phyloP scores from a whole-genome alignment of 2,113 vertebrate species.

The Pterophyllum scalare region DNA sequence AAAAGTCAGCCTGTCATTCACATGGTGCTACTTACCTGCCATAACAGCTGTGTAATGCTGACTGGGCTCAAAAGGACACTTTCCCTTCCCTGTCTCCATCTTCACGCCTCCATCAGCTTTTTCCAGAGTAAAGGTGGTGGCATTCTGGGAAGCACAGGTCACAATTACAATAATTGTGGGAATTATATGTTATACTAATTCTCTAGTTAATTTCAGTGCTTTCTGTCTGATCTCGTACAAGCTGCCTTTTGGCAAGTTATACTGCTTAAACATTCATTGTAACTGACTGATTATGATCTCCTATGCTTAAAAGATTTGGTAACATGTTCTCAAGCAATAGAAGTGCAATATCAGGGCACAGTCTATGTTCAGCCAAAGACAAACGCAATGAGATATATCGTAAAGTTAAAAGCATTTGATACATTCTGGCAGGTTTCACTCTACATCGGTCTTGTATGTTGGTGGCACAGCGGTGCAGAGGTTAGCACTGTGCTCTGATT shows the following conservation, averaged over 20 bases:
- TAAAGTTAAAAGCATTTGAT: background rate
- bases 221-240: background rate
- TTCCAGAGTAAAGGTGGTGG: slow-evolving; percentile 82
- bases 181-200: background rate
- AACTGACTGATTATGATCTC: slow-evolving; percentile 12
- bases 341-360: background rate
- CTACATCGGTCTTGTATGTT: background rate
- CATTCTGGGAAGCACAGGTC: slow-evolving; percentile 71
- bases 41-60: slow-evolving; percentile 89
- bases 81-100: slow-evolving; percentile 88
- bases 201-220: background rate
- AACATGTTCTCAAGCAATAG: background rate
- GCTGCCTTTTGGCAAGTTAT: background rate
- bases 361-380: background rate
- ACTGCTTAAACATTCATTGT: background rate
- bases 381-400: background rate
- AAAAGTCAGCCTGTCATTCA: background rate
- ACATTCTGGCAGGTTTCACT: too few relatives aligned
- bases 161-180: background rate
- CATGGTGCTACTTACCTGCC: slow-evolving; percentile 74
- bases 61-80: slow-evolving; percentile 90
- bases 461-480: too few relatives aligned
- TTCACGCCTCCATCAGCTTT: slow-evolving; percentile 68
- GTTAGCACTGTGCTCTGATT: background rate
- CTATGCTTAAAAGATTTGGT: background rate